Base-by-base conservation (phyloP, 2,113 vertebrate genomes). In the Apeltes quadracus region DNA sequence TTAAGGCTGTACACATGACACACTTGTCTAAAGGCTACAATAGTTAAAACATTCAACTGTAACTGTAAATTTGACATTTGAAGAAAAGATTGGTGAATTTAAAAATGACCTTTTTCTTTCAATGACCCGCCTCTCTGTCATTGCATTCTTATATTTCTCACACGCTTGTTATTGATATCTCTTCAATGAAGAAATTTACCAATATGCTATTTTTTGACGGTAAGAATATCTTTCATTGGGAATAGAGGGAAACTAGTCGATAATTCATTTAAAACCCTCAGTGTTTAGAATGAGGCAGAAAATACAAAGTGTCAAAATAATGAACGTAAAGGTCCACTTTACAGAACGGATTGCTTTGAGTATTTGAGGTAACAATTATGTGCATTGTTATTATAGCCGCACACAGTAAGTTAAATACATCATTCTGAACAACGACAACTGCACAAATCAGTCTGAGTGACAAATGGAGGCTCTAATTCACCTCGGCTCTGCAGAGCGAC, bases 361-460 rank as follows among this genome's bases (percentile, higher is more conserved):
- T 22, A 34, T 84, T 76, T 72, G 25, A 64, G 63, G 59, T 72
- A 77, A 78, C 73, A 78, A 74, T 87, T 76, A 69, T 78, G 78
- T 68, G 53, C 29, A 25, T 39, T 3, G 38, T 79, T 71, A 55
- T 50, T 76, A 48, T 61, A 46, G 72, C 69, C 61, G 76, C 72
- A 79, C 77, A 75, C 76, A 66, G 63, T 62, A 66, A 84, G 81
- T 76, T 84, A 81, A 91, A 87, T 76, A 73, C 72, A 81, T 81
- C 85, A 86, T 90, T 84, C 89, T 64, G 65, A 79, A 86, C 78
- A 85, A 79, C 81, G 78, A 69, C 38, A 50, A 75, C 61, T 56
- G 72, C 83, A 70, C 69, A 63, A 75, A 70, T 82, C 69, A 36
- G 55, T 82, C 54, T 79, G 77, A 79, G 78, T 87, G 84, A 88